phyloP scores from a whole-genome alignment of 2,888 invertebrate species.

The Oeneis ivallda region DNA sequence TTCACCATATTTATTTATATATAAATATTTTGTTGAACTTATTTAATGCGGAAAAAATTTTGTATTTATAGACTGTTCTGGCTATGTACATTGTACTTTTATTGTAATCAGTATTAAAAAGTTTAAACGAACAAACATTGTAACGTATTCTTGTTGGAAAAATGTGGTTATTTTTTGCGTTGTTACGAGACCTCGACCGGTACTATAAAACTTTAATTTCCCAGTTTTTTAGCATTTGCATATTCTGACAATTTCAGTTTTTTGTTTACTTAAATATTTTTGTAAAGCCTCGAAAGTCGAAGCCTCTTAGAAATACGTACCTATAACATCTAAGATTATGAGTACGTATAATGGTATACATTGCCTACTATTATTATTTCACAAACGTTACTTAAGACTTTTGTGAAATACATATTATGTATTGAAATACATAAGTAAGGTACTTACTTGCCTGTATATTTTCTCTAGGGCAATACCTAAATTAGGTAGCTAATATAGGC shows the following conservation, averaged over 20 bases:
- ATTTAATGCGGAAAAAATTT: background rate
- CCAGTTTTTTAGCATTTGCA: constrained; percentile 16
- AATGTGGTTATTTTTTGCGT: constrained; percentile 10
- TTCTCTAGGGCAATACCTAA: too few relatives aligned
- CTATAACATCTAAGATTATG: too few relatives aligned
- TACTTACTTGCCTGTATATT: too few relatives aligned
- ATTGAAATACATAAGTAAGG: too few relatives aligned
- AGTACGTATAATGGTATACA: too few relatives aligned
- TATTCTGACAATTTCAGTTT: background rate
- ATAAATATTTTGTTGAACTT: background rate
- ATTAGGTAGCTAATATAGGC: too few relatives aligned
- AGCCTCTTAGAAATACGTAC: background rate
- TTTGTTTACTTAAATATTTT: background rate
- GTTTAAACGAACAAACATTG: background rate
- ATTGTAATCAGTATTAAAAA: background rate
- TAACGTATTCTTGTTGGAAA: constrained; percentile 1
- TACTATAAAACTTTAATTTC: constrained; percentile 15
- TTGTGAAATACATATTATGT: too few relatives aligned
- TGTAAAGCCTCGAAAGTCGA: background rate
- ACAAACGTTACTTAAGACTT: too few relatives aligned
- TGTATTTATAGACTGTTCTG: background rate
- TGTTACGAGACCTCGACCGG: constrained; percentile 10
- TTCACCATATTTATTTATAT: background rate
- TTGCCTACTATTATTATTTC: too few relatives aligned
- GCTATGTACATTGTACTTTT: too few relatives aligned